Percentiles rank a stretch among this genome's conserved stretches.
Conservation (phyloP, 1,140 invertebrate species). For the Gerris buenoi region DNA sequence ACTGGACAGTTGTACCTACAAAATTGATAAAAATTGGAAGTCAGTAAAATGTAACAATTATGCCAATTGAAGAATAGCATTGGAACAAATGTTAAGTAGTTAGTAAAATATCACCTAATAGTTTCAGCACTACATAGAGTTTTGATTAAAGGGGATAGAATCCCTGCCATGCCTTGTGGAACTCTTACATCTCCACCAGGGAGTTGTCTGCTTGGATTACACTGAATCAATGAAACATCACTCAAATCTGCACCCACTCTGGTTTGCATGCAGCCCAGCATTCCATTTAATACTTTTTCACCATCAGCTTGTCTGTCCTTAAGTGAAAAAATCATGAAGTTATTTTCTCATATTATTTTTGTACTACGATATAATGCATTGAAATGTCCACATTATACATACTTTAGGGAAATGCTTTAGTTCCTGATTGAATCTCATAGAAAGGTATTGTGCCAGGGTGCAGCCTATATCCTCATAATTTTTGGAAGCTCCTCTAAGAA, state of each 20-base stretch:
- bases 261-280: slow-evolving; percentile 38
- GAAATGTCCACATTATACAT: neutral
- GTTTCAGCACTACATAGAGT: slow-evolving; percentile 38
- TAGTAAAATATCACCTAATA: too few species aligned
- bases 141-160: slow-evolving; percentile 43
- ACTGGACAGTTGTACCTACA: slow-evolving; percentile 38
- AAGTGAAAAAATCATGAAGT: neutral
- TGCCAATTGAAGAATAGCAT: too few species aligned
- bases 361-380: neutral
- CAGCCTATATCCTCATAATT: neutral
- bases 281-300: slow-evolving; percentile 10
- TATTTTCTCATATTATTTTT: neutral
- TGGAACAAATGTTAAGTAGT: too few species aligned
- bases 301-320: slow-evolving; percentile 14
- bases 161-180: slow-evolving; percentile 25
- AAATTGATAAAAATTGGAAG: too few species aligned
- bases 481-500: neutral
- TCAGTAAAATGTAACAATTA: too few species aligned
- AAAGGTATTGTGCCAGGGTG: neutral
- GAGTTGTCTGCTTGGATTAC: slow-evolving; percentile 36
- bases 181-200: slow-evolving; percentile 14
- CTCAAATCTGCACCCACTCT: slow-evolving; percentile 25
- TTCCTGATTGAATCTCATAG: neutral
- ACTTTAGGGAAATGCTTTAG: neutral
- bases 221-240: slow-evolving; percentile 27